Conservation (phyloP, 37 sponge, comb jelly and placozoan species). For the Halichondria panicea region DNA sequence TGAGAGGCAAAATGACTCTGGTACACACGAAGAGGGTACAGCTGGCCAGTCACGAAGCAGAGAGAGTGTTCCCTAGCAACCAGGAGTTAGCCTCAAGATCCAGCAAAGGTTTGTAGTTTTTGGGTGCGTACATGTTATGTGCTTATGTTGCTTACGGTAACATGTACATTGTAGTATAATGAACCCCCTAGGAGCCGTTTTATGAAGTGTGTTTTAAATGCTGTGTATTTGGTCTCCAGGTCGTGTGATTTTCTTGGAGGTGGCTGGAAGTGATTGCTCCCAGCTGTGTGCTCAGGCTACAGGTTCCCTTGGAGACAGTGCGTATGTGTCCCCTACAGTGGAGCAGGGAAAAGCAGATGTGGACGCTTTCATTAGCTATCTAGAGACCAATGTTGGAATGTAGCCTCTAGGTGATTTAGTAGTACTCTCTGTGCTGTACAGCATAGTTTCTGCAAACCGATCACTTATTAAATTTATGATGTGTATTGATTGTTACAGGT, state of each 20-base stretch:
- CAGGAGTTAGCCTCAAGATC: not conserved
- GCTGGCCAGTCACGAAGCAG: not conserved
- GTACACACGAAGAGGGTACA: not conserved
- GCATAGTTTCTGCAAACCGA: not conserved
- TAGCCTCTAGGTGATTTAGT: not conserved
- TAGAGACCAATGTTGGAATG: conserved; percentile 20
- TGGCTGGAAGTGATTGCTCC: conserved; percentile 15
- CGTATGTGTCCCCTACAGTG: conserved; percentile 25
- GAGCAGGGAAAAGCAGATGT: conserved; percentile 21
- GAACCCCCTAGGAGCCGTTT: too few species aligned
- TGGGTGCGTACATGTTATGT: not conserved
- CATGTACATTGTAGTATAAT: too few species aligned
- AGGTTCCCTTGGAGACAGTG: not conserved
- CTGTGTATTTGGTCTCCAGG: conserved; percentile 6
- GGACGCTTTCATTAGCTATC: conserved; percentile 11
- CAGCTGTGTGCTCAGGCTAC: not conserved
- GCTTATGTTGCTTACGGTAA: not conserved
- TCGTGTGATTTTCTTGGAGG: conserved; percentile 14
- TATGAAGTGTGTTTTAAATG: too few species aligned
- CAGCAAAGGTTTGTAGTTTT: not conserved
- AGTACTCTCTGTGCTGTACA: too few species aligned
- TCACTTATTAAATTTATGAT: not conserved
- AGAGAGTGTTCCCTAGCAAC: not conserved
- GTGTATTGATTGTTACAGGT: not conserved
- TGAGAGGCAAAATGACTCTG: too few species aligned